Evolutionary conservation across 1,140 invertebrate species (phyloP).

Genomic region (Euura lappo): DNA sequence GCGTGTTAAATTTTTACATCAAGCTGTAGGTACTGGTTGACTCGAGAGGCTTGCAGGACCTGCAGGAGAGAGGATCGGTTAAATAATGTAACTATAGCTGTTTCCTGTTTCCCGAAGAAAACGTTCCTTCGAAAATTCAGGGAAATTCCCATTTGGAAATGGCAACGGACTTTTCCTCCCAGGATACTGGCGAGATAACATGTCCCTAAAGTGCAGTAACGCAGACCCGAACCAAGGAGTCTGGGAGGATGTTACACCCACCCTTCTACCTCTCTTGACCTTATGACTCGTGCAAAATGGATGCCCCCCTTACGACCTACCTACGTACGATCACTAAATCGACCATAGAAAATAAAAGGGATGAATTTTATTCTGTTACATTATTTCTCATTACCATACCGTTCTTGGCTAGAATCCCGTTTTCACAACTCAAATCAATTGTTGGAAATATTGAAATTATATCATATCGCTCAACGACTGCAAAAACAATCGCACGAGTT

Average conservation of each 20-base stretch:
- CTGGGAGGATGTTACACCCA: conserved; percentile 33
- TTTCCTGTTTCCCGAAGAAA: too few relatives aligned
- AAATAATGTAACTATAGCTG: too few relatives aligned
- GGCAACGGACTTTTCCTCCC: conserved; percentile 14
- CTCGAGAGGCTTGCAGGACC: too few relatives aligned
- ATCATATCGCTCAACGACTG: too few relatives aligned
- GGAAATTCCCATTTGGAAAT: conserved; percentile 22
- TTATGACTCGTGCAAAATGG: conserved; percentile 56
- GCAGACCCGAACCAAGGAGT: conserved; percentile 20
- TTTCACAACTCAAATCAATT: too few relatives aligned
- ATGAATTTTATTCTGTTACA: neutral
- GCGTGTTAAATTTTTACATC: too few relatives aligned
- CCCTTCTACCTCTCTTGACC: conserved; percentile 29
- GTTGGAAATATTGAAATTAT: too few relatives aligned
- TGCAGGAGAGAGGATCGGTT: too few relatives aligned
- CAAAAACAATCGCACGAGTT: too few relatives aligned
- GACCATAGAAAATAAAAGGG: conserved; percentile 18
- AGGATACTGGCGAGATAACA: conserved; percentile 41
- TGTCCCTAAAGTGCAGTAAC: conserved; percentile 56
- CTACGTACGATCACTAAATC: conserved; percentile 29
- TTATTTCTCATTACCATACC: neutral
- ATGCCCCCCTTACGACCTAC: conserved; percentile 31
- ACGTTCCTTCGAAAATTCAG: conserved; percentile 12
- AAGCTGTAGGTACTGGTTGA: too few relatives aligned
- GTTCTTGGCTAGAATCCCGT: too few relatives aligned